Base-by-base conservation (phyloP, 2,113 vertebrate genomes). In the Burhinus oedicnemus region DNA sequence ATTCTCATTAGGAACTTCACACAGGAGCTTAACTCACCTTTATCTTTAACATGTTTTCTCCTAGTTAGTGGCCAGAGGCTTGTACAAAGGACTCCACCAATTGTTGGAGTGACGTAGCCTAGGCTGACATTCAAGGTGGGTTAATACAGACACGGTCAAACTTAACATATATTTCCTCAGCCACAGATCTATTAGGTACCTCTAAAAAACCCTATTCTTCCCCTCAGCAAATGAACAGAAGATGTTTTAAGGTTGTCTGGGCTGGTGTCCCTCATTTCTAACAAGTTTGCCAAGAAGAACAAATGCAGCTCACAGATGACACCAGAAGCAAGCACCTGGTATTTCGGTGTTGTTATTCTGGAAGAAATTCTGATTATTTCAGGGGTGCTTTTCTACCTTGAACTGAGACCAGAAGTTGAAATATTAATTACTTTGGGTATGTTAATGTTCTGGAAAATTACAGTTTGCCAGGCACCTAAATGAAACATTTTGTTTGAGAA, bases 21-120 rank as follows among this genome's bases (percentile, higher is more conserved):
- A 95, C 64, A 92, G 92, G 89, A 91, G 89, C 94, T 97, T 97
- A 96, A 49, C 82, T 15, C 65, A 93, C 81, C 91, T 66, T 58
- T 77, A 80, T 22, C 40, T 95, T 90, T 61, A 87, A 87, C 57
- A 45, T 76, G 62, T 85, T 96, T 95, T 90, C 71, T 93, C 83
- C 55, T 57, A 93, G 38, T 77, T 58, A 92, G 80, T 40, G 58
- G 87, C 52, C 70, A 94, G 82, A 62, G 45, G 55, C 47, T 70
- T 86, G 75, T 47, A 95, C 91, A 95, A 94, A 72, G 89, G n/a
- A 26, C n/a, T 87, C 54, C 36, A 34, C 69, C 78, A 94, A 74
- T 80, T 94, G 83, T 91, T 29, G n/a, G 30, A n/a, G 26, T 52
- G 36, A 68, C 34, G 38, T 44, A 93, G 75, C 51, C 82, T 75